phyloP scores from a whole-genome alignment of 1,140 invertebrate genomes.

The Apis cerana region DNA sequence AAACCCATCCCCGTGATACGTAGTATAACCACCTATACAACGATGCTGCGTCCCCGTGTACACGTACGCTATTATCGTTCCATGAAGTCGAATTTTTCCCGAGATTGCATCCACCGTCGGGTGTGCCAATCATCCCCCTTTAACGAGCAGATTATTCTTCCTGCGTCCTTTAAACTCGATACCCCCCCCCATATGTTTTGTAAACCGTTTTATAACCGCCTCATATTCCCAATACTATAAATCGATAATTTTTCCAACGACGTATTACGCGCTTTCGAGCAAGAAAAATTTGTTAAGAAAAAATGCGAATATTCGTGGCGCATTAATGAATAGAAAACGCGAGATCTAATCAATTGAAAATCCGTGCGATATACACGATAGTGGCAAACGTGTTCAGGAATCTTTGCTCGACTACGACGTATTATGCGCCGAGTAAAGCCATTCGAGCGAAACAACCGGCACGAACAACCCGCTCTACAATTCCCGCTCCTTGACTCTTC shows the following conservation, averaged over 20 bases:
- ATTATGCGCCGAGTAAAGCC: too few relatives aligned
- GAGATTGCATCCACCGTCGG: conserved; percentile 42
- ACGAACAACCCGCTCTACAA: background rate
- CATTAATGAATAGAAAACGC: too few relatives aligned
- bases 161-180: background rate
- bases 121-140: conserved; percentile 19
- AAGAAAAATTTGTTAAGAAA: too few relatives aligned
- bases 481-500: background rate
- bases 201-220: too few relatives aligned
- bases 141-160: conserved; percentile 16
- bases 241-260: too few relatives aligned
- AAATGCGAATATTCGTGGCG: too few relatives aligned
- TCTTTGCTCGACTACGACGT: background rate
- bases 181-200: background rate
- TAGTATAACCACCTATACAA: background rate
- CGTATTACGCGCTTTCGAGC: too few relatives aligned
- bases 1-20: conserved; percentile 39
- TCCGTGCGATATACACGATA: too few relatives aligned
- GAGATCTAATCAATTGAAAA: too few relatives aligned
- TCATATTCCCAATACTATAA: too few relatives aligned
- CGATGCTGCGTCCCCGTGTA: background rate
- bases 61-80: background rate
- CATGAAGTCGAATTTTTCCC: conserved; percentile 45
- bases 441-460: too few relatives aligned
- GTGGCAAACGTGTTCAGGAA: too few relatives aligned